These are phyloP conservation scores for Rotaria socialis DNA, from an alignment of 2,888 invertebrate species.

Conservation along the genomic window DNA sequence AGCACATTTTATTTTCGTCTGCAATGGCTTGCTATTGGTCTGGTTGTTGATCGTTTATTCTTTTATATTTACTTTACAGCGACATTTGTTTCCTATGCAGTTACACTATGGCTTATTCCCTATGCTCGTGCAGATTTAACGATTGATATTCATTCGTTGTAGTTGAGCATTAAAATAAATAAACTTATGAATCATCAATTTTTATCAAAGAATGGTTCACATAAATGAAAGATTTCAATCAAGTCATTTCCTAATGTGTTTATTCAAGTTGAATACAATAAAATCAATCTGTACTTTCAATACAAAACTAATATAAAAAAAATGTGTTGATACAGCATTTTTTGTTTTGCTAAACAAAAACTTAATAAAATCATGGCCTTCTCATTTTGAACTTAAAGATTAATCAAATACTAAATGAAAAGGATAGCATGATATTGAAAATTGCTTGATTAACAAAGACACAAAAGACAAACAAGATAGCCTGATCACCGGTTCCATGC, in stretches of 20 bases:
- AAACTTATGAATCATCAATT: no score
- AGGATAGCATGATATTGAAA: background rate
- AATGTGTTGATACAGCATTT: background rate
- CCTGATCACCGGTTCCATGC: background rate
- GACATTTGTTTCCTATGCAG: background rate
- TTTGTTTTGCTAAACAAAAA: background rate
- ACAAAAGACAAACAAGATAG: background rate
- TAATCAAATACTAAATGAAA: background rate
- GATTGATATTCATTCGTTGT: background rate
- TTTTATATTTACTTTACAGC: conserved; percentile 16
- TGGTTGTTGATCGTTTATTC: conserved; percentile 8
- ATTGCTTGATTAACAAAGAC: background rate
- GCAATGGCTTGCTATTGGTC: conserved; percentile 13
- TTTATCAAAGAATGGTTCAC: no score
- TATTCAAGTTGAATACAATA: no score
- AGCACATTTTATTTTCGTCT: conserved; percentile 16
- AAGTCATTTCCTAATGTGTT: no score
- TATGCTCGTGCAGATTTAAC: background rate
- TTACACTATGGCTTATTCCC: conserved; percentile 32
- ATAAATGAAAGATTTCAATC: no score
- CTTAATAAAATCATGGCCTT: background rate
- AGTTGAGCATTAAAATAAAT: background rate
- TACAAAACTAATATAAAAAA: no score
- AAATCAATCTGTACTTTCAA: no score
- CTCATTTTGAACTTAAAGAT: background rate